These are phyloP conservation scores for Campylomormyrus tamandua DNA, from an alignment of 2,113 vertebrate species.

Conservation along the genomic window DNA sequence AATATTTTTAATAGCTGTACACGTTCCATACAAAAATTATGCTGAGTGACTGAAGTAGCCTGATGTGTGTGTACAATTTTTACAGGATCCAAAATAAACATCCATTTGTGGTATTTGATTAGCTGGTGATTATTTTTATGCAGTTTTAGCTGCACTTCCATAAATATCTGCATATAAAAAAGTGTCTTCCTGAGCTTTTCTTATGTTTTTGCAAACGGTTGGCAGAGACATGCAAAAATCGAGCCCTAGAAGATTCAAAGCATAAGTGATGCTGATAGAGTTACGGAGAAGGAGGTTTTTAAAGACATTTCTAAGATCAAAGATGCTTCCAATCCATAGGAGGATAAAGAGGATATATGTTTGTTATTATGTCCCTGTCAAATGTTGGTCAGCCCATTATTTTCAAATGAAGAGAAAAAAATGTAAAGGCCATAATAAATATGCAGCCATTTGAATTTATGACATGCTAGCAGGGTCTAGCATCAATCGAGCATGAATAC, in stretches of 20 bases:
- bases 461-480: not conserved
- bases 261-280: not conserved
- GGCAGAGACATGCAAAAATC: not conserved
- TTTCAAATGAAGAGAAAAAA: not conserved
- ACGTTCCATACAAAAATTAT: not conserved
- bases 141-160: not conserved
- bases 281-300: not conserved
- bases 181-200: not conserved
- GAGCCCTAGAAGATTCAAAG: not conserved
- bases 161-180: not conserved
- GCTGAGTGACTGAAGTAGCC: not conserved
- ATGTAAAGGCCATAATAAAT: not conserved
- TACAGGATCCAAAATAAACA: not conserved
- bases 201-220: not conserved
- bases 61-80: not conserved
- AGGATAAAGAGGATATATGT: not conserved
- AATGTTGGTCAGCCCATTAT: not conserved
- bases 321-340: not conserved
- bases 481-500: not conserved
- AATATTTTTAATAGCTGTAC: not conserved
- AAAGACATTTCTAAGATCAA: not conserved
- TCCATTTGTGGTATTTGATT: not conserved
- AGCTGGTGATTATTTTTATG: not conserved
- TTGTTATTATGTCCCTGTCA: not conserved
- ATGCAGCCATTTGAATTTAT: not conserved